Conservation (phyloP, 1,140 invertebrate species). For the fruit fly (Drosophila melanogaster) region Release_6_plus_ISO1_MT NT_033779.5:5739001-5739500, state of each 20-base stretch:
- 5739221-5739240: constrained; percentile 58
- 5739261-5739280: constrained; percentile 2
- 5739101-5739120: constrained; percentile 43
- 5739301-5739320: constrained; percentile 70
- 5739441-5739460: constrained; percentile 82
- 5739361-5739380: constrained; percentile 14
- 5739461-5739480: constrained; percentile 79
- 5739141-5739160: constrained; percentile 22
- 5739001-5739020: constrained; percentile 42
- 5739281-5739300: constrained; percentile 73
- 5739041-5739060: constrained; percentile 67
- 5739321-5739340: constrained; percentile 1
- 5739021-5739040: constrained; percentile 71
- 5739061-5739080: constrained; percentile 58
- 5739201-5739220: constrained; percentile 47
- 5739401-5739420: constrained; percentile 41
- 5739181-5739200: constrained; percentile 19
- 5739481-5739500: constrained; percentile 70
- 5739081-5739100: constrained; percentile 29
- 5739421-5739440: constrained; percentile 66
- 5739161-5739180: constrained; percentile 16
- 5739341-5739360: constrained; percentile 5
- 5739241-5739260: constrained; percentile 5
- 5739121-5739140: constrained; percentile 31
- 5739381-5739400: constrained; percentile 69